Evolutionary conservation across 2,888 invertebrate species (phyloP).

Genomic region (Parnassius apollo): DNA sequence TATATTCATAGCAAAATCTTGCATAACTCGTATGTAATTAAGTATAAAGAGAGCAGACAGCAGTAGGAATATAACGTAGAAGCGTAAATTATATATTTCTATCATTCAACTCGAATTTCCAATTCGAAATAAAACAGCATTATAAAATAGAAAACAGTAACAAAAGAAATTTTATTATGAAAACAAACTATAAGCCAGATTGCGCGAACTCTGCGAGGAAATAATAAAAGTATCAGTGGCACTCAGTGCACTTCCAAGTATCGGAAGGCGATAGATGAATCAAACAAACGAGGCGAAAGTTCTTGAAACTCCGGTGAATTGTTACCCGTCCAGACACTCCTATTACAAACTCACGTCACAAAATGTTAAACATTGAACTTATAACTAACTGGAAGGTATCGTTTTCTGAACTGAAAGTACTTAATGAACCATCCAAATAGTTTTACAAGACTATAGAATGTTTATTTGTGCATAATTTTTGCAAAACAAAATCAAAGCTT

Average conservation of each 20-base stretch:
- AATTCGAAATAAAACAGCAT: neutral
- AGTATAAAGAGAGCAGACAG: too few species aligned
- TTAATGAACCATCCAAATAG: too few species aligned
- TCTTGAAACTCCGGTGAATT: constrained; percentile 53
- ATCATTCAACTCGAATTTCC: too few species aligned
- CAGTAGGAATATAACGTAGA: too few species aligned
- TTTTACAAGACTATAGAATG: neutral
- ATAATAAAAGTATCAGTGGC: constrained; percentile 69
- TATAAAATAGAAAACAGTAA: neutral
- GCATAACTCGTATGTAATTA: too few species aligned
- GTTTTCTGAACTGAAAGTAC: constrained; percentile 38
- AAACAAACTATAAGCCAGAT: constrained; percentile 38
- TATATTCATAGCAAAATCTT: too few species aligned
- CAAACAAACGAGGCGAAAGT: constrained; percentile 60
- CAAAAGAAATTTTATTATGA: constrained; percentile 20
- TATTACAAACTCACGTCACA: constrained; percentile 62
- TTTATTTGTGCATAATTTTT: neutral
- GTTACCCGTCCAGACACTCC: constrained; percentile 52
- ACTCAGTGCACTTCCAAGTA: constrained; percentile 50
- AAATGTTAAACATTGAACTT: constrained; percentile 43
- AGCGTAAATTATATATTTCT: too few species aligned
- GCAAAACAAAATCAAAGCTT: neutral
- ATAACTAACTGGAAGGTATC: constrained; percentile 55
- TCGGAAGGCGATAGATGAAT: constrained; percentile 56
- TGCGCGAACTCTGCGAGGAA: constrained; percentile 55